Evolutionary conservation across 2,888 invertebrate species (phyloP).

Genomic region (Lasioglossum vierecki): DNA sequence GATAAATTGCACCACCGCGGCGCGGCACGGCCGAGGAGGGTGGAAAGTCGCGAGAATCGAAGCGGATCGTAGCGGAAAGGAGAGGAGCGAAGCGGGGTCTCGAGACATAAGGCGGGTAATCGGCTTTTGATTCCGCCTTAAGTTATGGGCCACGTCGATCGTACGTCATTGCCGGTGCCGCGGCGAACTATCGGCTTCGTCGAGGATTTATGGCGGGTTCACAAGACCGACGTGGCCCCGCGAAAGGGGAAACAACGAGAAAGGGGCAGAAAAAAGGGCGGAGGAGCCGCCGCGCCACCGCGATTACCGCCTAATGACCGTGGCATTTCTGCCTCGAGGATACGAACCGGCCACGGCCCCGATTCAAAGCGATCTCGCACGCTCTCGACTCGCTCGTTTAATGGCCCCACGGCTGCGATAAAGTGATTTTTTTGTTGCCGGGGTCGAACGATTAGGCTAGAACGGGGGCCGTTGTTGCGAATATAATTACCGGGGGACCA

Average conservation of each 20-base stretch:
- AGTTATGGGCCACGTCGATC: slow-evolving; percentile 74
- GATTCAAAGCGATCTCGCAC: slow-evolving; percentile 15
- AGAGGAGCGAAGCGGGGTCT: slow-evolving; percentile 4
- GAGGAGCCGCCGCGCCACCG: slow-evolving; percentile 16
- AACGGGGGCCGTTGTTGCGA: slow-evolving; percentile 23
- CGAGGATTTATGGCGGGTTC: slow-evolving; percentile 59
- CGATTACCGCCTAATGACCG: slow-evolving; percentile 54
- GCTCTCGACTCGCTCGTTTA: slow-evolving; percentile 12
- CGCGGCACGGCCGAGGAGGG: slow-evolving; percentile 31
- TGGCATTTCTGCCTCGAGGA: slow-evolving; percentile 25
- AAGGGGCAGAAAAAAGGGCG: slow-evolving; percentile 34
- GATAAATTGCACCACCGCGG: slow-evolving; percentile 69
- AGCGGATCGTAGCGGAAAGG: slow-evolving; percentile 13
- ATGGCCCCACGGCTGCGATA: slow-evolving; percentile 20
- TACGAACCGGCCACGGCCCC: slow-evolving; percentile 34
- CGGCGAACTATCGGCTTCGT: slow-evolving; percentile 68
- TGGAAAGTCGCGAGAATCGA: slow-evolving; percentile 27
- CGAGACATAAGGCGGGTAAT: slow-evolving; percentile 67
- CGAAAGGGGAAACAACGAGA: slow-evolving; percentile 39
- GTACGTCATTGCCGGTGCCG: slow-evolving; percentile 71
- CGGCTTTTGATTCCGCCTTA: slow-evolving; percentile 74
- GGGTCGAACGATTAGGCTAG: neutral
- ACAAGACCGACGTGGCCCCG: slow-evolving; percentile 39
- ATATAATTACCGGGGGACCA: slow-evolving; percentile 38
- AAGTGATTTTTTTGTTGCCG: slow-evolving; percentile 32